Conservation (phyloP, 2,888 invertebrate genomes). For the Cerastis leucographa region DNA sequence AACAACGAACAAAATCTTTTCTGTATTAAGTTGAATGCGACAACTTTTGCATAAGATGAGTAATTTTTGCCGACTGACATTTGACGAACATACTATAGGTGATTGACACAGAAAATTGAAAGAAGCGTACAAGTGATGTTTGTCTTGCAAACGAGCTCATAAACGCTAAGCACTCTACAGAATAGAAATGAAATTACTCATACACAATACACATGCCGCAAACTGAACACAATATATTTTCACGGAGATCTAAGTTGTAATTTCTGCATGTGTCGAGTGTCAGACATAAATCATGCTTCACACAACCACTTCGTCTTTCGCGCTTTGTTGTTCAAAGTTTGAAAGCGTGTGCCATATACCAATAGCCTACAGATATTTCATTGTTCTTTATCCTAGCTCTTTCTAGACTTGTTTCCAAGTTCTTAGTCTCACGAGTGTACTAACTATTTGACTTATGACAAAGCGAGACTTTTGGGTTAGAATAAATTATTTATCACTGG, state of each 20-base stretch:
- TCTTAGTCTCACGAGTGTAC: slow-evolving; percentile 14
- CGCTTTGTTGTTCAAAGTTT: slow-evolving; percentile 36
- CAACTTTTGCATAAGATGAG: background rate
- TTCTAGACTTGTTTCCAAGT: slow-evolving; percentile 10
- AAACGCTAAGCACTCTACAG: background rate
- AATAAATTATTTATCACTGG: background rate
- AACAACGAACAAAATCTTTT: slow-evolving; percentile 5
- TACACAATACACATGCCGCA: background rate
- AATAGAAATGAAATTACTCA: slow-evolving; percentile 10
- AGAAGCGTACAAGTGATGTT: background rate
- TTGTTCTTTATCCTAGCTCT: slow-evolving; percentile 16
- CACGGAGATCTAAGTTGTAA: slow-evolving; percentile 30
- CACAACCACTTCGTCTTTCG: slow-evolving; percentile 1
- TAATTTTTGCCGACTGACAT: background rate
- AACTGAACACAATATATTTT: slow-evolving; percentile 23
- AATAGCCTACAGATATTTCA: slow-evolving; percentile 41
- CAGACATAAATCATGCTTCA: slow-evolving; percentile 49
- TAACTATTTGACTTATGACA: background rate
- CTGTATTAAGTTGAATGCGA: background rate
- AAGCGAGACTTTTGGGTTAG: background rate
- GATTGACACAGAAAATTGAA: background rate
- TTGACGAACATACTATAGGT: background rate
- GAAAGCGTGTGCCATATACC: slow-evolving; percentile 25
- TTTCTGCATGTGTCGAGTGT: slow-evolving; percentile 29
- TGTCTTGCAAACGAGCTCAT: slow-evolving; percentile 18